Evolutionary conservation across 2,797 vertebrate genomes (phyloP), one percentile per base, ranked within the genome.

Genomic region (Alosa sapidissima): DNA sequence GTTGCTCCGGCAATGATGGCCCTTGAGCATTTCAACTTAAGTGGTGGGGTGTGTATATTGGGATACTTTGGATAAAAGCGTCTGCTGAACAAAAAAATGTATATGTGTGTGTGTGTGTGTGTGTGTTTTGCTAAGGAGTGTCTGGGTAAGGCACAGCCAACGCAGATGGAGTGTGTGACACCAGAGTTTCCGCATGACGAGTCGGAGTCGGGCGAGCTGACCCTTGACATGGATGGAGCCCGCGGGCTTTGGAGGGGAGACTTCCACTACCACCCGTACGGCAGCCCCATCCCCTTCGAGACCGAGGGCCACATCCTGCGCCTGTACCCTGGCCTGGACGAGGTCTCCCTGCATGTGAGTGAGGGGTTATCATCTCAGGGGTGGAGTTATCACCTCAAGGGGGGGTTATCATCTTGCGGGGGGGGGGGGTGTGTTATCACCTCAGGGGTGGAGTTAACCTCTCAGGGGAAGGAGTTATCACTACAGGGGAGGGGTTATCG

Each of bases 311-410:
- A 88, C 0, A 24, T 90, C 0, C 91, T 95, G 24, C 86, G 0
- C 16, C 93, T 98, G 83, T 97, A 95, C 83, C 95, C 95, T 0
- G 96, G 95, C 3, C 94, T 97, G 0, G 92, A 93, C 0, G 91
- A 97, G 84, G 92, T 99, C 58, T 93, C 96, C 36, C 92, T 97
- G 3, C 94, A 97, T 41, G 98, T 99, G 95, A 1, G 94, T 93
- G 81, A 41, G 41, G 41, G 16, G 54, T 16, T 58, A 21, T 19
- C 19, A 58, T 58, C 5, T 58, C 11, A 54, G 52, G 52, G 48
- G 48, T 49, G 16, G 54, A 19, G 54, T 16, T 55, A 55, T 54
- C 16, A 54, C 2, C 11, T 11, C 10, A 54, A 2, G 52, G 52
- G 2, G 41, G 52, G 52, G 52, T 11, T 54, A 54, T 54, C 16